These are phyloP conservation scores for Drosophila crucigera DNA, from an alignment of 2,888 invertebrate genomes.

Conservation along the genomic window DNA sequence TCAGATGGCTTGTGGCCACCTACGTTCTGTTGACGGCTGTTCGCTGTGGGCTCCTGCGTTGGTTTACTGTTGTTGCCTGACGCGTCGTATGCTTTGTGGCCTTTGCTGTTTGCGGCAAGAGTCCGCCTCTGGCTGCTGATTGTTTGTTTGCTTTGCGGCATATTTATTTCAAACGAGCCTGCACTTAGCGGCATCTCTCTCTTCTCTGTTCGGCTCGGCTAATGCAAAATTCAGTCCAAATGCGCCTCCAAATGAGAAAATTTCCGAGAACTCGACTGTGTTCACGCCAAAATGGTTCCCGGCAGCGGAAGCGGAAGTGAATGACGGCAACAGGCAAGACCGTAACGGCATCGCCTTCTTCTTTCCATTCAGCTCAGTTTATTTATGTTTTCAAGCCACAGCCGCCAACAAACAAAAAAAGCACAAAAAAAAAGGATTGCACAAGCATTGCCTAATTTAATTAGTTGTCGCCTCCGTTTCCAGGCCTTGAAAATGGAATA, in stretches of 20 bases:
- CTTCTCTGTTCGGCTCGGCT: slow-evolving; percentile 29
- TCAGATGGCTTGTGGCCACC: slow-evolving; percentile 27
- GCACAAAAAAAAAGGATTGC: slow-evolving; percentile 61
- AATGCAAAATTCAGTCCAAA: slow-evolving; percentile 79
- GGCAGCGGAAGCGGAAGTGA: slow-evolving; percentile 75
- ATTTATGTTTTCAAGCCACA: slow-evolving; percentile 74
- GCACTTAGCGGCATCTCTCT: slow-evolving; percentile 65
- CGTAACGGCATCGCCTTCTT: slow-evolving; percentile 11
- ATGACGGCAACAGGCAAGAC: slow-evolving; percentile 48
- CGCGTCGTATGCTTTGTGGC: slow-evolving; percentile 72
- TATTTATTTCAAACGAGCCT: slow-evolving; percentile 81
- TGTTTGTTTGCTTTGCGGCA: slow-evolving; percentile 82
- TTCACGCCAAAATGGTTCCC: slow-evolving; percentile 80
- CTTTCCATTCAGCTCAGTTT: slow-evolving; percentile 36
- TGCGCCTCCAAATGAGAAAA: slow-evolving; percentile 72
- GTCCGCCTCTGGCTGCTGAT: slow-evolving; percentile 53
- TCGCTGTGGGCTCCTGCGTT: slow-evolving; percentile 31
- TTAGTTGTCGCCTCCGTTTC: slow-evolving; percentile 64
- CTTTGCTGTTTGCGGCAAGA: slow-evolving; percentile 31
- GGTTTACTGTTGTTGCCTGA: slow-evolving; percentile 70
- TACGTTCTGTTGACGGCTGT: slow-evolving; percentile 8
- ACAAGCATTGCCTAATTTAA: slow-evolving; percentile 72
- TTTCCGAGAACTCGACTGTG: slow-evolving; percentile 53
- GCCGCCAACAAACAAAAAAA: slow-evolving; percentile 34
- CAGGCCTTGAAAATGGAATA: slow-evolving; percentile 8